A percentile compares a stretch with the other conserved stretches of the same genome.
Evolutionary conservation across 2,888 invertebrate genomes (phyloP).

Genomic region (Toxonevra muliebris): DNA sequence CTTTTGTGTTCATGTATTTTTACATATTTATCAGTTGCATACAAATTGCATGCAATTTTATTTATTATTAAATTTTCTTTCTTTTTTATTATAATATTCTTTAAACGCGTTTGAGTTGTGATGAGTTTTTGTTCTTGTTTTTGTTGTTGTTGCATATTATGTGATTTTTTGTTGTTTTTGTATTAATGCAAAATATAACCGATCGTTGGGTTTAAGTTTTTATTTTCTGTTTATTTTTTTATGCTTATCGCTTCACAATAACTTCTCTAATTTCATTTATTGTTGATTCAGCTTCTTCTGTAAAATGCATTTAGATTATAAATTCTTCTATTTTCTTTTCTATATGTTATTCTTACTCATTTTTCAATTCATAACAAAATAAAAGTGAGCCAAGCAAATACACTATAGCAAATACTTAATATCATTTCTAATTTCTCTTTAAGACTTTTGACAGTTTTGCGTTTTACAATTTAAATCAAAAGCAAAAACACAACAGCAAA

Average conservation of each 20-base stretch:
- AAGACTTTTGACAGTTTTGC: conserved; percentile 7
- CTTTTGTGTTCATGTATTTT: background rate
- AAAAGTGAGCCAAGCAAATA: background rate
- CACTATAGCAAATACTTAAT: background rate
- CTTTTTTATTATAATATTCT: background rate
- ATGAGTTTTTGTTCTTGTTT: conserved; percentile 11
- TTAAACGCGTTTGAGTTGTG: background rate
- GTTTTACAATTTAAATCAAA: conserved; percentile 14
- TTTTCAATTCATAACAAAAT: background rate
- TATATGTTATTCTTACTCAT: background rate
- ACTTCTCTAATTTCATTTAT: no score
- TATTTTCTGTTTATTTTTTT: no score
- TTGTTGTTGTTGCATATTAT: conserved; percentile 33
- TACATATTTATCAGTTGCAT: no score
- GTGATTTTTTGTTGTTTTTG: conserved; percentile 18
- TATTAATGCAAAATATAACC: background rate
- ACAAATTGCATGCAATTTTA: no score
- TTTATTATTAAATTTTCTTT: no score
- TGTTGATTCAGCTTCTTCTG: no score
- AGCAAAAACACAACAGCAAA: conserved; percentile 4
- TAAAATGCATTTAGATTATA: no score
- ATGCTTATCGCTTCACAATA: no score
- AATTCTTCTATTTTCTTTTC: background rate
- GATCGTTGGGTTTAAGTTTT: background rate
- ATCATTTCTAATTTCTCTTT: no score